Percentiles rank a stretch among this genome's conserved stretches.
phyloP scores from a whole-genome alignment of 2,888 invertebrate species.

The Argyresthia goedartella region DNA sequence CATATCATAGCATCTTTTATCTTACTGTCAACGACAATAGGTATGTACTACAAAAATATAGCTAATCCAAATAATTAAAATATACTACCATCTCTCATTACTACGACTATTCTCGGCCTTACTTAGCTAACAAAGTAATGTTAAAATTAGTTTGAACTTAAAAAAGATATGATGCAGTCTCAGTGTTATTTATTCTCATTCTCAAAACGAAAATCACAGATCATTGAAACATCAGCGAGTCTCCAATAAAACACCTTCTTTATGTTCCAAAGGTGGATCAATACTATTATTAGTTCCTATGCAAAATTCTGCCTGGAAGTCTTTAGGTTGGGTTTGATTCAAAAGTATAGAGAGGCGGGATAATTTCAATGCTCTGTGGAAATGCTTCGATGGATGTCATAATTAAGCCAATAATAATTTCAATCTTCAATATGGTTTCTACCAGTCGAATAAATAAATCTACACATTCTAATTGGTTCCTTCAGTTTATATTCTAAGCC shows the following conservation, averaged over 20 bases:
- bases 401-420: neutral
- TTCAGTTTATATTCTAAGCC: neutral
- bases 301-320: no score
- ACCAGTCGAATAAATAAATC: no score
- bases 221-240: neutral
- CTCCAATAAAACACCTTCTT: no score
- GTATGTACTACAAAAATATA: conserved; percentile 53
- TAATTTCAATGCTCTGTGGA: neutral
- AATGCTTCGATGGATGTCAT: neutral
- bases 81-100: conserved; percentile 4
- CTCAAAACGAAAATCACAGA: conserved; percentile 6
- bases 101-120: conserved; percentile 1
- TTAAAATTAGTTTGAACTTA: conserved; percentile 31
- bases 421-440: neutral
- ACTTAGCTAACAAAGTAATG: conserved; percentile 5
- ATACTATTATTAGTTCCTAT: no score
- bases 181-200: conserved; percentile 42
- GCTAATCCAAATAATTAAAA: conserved; percentile 10
- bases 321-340: no score
- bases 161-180: conserved; percentile 43
- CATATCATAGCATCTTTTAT: neutral
- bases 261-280: no score
- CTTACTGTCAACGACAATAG: conserved; percentile 12
- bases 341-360: neutral
- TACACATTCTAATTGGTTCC: no score